phyloP scores from a whole-genome alignment of 2,888 invertebrate genomes.

The Cephalotes varians region DNA sequence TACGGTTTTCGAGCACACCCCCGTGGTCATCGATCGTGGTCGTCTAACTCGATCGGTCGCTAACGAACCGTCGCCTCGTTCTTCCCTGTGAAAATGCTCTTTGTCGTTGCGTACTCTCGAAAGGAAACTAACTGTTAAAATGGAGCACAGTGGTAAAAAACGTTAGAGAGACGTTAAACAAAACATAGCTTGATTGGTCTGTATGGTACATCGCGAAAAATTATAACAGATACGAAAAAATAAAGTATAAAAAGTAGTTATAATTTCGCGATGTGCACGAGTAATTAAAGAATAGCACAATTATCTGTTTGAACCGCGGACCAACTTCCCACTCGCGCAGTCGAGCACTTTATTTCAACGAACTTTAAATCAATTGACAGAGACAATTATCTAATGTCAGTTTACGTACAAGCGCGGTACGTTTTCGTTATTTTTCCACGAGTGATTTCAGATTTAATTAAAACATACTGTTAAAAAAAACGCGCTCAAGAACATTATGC shows the following conservation, averaged over 20 bases:
- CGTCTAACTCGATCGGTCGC: constrained; percentile 70
- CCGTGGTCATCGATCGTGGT: constrained; percentile 63
- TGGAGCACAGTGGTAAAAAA: neutral
- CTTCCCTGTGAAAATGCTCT: constrained; percentile 60
- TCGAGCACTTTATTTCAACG: neutral
- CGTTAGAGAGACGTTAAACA: neutral
- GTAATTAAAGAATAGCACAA: constrained; percentile 25
- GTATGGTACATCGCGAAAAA: neutral
- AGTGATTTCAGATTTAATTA: constrained; percentile 46
- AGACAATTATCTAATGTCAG: constrained; percentile 50
- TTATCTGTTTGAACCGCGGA: constrained; percentile 20
- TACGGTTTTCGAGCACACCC: constrained; percentile 58
- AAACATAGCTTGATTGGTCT: neutral
- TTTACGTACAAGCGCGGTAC: neutral
- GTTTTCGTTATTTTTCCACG: constrained; percentile 27
- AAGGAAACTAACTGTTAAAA: constrained; percentile 32
- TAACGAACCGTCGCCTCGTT: constrained; percentile 68
- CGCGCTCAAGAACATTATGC: constrained; percentile 27
- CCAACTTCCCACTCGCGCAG: neutral
- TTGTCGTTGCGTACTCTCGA: constrained; percentile 43
- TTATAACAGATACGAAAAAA: neutral
- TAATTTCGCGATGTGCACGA: constrained; percentile 22
- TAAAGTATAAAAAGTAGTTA: neutral
- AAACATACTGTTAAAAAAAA: constrained; percentile 30
- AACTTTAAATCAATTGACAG: constrained; percentile 39